These are phyloP conservation scores for Nothocercus julius DNA, from an alignment of 2,113 vertebrate species.

Conservation along the genomic window DNA sequence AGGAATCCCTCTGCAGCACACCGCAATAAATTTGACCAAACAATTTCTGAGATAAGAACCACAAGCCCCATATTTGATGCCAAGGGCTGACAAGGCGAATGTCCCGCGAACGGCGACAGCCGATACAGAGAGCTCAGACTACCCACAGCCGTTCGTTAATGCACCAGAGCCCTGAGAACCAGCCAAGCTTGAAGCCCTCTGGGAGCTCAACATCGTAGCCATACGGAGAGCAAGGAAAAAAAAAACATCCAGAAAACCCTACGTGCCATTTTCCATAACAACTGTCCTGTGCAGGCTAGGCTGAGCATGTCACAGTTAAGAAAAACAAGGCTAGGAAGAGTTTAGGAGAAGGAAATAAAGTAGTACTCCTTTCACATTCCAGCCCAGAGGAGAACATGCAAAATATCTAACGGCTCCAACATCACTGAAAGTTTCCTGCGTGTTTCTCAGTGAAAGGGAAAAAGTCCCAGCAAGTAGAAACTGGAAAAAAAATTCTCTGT, in stretches of 20 bases:
- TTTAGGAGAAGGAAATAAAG: not conserved
- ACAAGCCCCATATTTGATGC: accelerated
- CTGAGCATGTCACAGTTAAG: not conserved
- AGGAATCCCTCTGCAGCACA: not conserved
- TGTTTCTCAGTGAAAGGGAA: not conserved
- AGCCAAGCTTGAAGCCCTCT: not conserved
- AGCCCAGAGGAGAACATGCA: not conserved
- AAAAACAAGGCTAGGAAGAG: not conserved
- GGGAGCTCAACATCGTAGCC: not conserved
- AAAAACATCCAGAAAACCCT: not conserved
- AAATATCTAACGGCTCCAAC: not conserved
- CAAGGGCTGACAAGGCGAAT: not conserved
- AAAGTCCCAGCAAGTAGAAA: not conserved
- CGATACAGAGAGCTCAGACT: not conserved
- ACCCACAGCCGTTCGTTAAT: not conserved
- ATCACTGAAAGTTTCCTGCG: not conserved
- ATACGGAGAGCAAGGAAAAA: not conserved
- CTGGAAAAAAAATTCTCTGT: not conserved
- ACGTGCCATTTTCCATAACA: not conserved
- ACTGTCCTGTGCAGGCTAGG: not conserved
- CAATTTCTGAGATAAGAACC: not conserved
- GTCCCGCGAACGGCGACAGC: accelerated
- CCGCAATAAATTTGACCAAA: not conserved
- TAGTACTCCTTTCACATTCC: not conserved
- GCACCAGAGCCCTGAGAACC: not conserved